Evolutionary conservation across 1,140 invertebrate species (phyloP), one percentile per base, ranked within the genome.

Genomic region (Papilio glaucus): DNA sequence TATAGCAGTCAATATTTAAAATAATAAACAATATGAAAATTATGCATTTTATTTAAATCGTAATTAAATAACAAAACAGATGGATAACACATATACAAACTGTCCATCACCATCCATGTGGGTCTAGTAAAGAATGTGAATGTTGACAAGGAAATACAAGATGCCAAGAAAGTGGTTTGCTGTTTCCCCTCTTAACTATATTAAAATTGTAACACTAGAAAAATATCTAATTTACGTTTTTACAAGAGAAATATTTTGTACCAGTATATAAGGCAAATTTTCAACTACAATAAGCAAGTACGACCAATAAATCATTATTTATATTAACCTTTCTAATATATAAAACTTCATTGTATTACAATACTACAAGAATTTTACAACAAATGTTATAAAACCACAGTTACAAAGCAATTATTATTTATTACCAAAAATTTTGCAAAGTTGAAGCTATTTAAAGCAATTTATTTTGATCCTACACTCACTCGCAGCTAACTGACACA

Each of bases 41-140:
- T 85, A 86, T 87, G 85, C 83, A 88, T 84, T 85, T 90, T n/a
- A 87, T 89, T 90, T 83, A 73, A 83, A 79, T 83, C 85, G 88
- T 86, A 88, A 86, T 87, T 87, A 90, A 90, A 89, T 88, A 88
- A 88, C 82, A 87, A 13, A 85, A 78, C 2, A 84, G 75, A 79
- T 77, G 76, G 82, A 81, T 77, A 82, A 83, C 81, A 84, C 86
- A 85, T 85, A 88, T 81, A 18, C 39, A 41, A 88, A 86, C 86
- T 83, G 79, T 85, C 88, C 85, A 65, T 82, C 83, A 89, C 86
- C 86, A 73, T 75, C 72, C 76, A 70, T 75, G 73, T 60, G 73
- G 57, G 62, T 72, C 71, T 70, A 76, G 77, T 73, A 71, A 77
- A 78, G 77, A 79, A 74, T 75, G 29, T 71, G 72, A 65, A 73